Evolutionary conservation across 2,888 invertebrate genomes (phyloP).

Genomic region (Amphipyra tragopoginis): DNA sequence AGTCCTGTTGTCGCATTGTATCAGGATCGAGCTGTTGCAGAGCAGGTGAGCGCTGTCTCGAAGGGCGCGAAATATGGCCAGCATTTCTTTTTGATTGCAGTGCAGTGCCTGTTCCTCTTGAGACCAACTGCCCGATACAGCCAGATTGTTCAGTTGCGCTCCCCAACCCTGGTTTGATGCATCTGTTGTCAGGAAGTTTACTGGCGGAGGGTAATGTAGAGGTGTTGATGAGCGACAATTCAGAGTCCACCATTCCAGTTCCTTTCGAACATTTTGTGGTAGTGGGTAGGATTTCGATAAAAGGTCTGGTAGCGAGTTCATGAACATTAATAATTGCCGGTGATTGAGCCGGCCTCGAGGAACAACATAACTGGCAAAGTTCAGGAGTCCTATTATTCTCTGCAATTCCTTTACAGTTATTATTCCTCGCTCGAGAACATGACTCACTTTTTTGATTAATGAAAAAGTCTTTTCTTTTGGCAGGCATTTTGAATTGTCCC

Average conservation of each 20-base stretch:
- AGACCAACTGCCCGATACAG: conserved; percentile 39
- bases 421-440: background rate
- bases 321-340: conserved; percentile 19
- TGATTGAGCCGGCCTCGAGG: background rate
- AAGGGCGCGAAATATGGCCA: conserved; percentile 37
- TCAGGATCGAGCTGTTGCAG: conserved; percentile 15
- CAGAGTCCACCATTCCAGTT: conserved; percentile 49
- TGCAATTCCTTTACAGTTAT: background rate
- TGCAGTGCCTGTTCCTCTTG: conserved; percentile 38
- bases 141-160: conserved; percentile 46
- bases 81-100: conserved; percentile 50
- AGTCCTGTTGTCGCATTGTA: conserved; percentile 60
- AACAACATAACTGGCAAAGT: conserved; percentile 3
- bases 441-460: background rate
- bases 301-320: conserved; percentile 22
- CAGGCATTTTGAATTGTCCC: conserved; percentile 21
- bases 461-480: conserved; percentile 21
- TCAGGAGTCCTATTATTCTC: background rate
- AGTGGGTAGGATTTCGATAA: background rate
- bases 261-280: conserved; percentile 1
- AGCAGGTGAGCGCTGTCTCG: too few species aligned
- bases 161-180: conserved; percentile 54
- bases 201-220: conserved; percentile 39
- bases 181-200: conserved; percentile 45
- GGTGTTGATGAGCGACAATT: conserved; percentile 37